These are phyloP conservation scores for Plotosus lineatus DNA, from an alignment of 2,113 vertebrate species.

Conservation along the genomic window DNA sequence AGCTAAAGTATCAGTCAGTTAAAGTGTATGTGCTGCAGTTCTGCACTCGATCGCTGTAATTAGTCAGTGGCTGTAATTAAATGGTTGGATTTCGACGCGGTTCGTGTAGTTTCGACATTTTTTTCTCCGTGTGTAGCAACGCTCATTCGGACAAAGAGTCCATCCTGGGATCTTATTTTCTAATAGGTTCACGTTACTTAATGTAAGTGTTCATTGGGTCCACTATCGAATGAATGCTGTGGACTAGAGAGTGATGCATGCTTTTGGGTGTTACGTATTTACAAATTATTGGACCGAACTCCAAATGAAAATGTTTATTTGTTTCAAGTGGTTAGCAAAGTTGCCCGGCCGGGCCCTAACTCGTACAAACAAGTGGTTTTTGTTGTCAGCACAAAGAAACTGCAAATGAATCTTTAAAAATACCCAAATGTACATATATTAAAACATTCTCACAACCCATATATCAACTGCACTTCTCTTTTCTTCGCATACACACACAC, in stretches of 20 bases:
- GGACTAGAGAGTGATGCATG: conserved; percentile 58
- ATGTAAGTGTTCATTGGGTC: neutral
- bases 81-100: neutral
- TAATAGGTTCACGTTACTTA: conserved; percentile 12
- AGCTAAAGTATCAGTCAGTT: neutral
- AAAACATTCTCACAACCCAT: conserved; percentile 72
- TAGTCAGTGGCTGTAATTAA: neutral
- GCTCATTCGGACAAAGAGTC: too few relatives aligned
- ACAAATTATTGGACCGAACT: conserved; percentile 74
- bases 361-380: conserved; percentile 70
- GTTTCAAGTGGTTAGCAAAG: conserved; percentile 79
- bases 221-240: conserved; percentile 35
- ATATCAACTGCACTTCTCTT: conserved; percentile 75
- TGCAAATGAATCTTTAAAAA: conserved; percentile 75
- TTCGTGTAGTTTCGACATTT: too few relatives aligned
- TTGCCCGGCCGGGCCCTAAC: conserved; percentile 72
- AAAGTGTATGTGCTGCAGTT: neutral
- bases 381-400: conserved; percentile 74
- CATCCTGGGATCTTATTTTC: neutral
- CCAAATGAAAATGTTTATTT: conserved; percentile 82
- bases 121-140: too few relatives aligned
- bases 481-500: too few relatives aligned
- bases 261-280: conserved; percentile 60
- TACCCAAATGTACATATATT: conserved; percentile 69
- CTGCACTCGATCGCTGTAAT: neutral